These are phyloP conservation scores for Coboldia fuscipes DNA, from an alignment of 1,140 invertebrate genomes.

Conservation along the genomic window DNA sequence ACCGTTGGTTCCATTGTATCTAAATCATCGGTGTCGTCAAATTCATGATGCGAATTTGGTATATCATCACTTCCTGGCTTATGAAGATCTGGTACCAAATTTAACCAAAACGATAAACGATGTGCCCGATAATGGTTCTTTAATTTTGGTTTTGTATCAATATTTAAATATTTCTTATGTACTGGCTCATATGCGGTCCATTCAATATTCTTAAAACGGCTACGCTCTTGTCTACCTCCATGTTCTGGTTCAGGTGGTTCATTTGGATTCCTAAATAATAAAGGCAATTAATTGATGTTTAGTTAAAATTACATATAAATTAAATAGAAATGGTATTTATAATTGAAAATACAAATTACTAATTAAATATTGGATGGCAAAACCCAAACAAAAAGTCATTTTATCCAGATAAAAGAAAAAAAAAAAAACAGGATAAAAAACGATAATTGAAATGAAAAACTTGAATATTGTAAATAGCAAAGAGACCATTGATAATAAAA, in stretches of 20 bases:
- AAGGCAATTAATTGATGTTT: not conserved
- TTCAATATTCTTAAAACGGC: conserved; percentile 60
- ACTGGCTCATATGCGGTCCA: conserved; percentile 80
- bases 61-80: conserved; percentile 67
- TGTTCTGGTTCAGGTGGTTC: conserved; percentile 46
- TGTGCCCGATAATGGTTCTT: conserved; percentile 90
- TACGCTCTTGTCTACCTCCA: conserved; percentile 46
- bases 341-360: too few species aligned
- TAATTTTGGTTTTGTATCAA: conserved; percentile 75
- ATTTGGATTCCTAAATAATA: conserved; percentile 62
- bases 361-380: too few species aligned
- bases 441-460: too few species aligned
- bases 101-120: conserved; percentile 87
- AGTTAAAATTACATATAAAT: not conserved
- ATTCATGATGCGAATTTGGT: conserved; percentile 62
- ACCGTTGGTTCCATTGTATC: conserved; percentile 28
- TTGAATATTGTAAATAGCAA: not conserved
- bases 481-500: not conserved
- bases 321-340: not conserved
- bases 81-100: conserved; percentile 88
- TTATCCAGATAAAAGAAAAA: too few species aligned
- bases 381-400: too few species aligned
- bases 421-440: too few species aligned
- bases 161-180: conserved; percentile 81
- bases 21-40: conserved; percentile 45